Evolutionary conservation across 2,113 vertebrate genomes (phyloP), one percentile per base, ranked within the genome.

Genomic region (Nibea albiflora): DNA sequence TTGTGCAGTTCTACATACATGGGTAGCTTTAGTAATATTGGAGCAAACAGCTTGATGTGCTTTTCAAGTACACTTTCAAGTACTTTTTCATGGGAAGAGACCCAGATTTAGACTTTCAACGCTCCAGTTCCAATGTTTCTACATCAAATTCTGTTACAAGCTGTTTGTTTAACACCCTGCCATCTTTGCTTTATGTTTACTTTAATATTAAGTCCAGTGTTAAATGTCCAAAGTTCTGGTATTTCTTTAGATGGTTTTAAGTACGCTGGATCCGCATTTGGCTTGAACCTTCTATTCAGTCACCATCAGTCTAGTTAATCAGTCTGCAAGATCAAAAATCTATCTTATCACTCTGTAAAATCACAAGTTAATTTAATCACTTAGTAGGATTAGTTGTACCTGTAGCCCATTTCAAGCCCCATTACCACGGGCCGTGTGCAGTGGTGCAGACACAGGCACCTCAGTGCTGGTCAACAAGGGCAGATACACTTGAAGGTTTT

Each of bases 331-430:
- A 50, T 63, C 61, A 69, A 24, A 83, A 75, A 66, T 89, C 46
- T 28, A 68, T 77, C 7, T 28, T 77, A 76, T 84, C 62, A 64
- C 54, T 70, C 20, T 1, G 15, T n/a, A 47, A 61, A 76, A 82
- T 87, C 66, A 70, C 71, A 76, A 75, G 53, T 81, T 76, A 83
- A 84, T 89, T 81, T 35, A 76, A 77, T 86, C 68, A 84, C 39
- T 84, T 53, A 64, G 17, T 56, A 31, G 22, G 16, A 81, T 77
- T 86, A 61, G 57, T 84, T 79, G 64, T 66, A 84, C 79, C 74
- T 78, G 76, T 61, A 77, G 69, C 67, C 65, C 53, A 89, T 83
- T 84, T 90, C 82, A 85, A 81, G 77, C 65, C 66, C 74, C 76
- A 87, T 89, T 89, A 70, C 62, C 68, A 56, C 62, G 49, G 46